A percentile compares a stretch with the other conserved stretches of the same genome.
phyloP scores from a whole-genome alignment of 2,888 invertebrate species.

The Pachycephus smyrnensis region DNA sequence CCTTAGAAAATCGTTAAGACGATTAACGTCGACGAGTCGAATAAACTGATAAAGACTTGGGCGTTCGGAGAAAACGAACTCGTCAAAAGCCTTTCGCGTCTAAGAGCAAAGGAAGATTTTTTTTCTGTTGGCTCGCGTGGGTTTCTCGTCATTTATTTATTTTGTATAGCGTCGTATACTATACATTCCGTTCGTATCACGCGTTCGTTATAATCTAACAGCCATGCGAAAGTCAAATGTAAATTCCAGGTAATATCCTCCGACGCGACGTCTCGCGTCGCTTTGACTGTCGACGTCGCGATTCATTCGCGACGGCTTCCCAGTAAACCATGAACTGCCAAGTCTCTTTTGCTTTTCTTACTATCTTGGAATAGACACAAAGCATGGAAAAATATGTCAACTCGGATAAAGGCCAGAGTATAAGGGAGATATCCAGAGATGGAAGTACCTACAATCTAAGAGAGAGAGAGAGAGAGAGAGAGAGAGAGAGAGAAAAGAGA shows the following conservation, averaged over 20 bases:
- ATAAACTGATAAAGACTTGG: background rate
- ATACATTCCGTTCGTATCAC: background rate
- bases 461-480: background rate
- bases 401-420: background rate
- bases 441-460: background rate
- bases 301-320: background rate
- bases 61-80: background rate
- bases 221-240: background rate
- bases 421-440: background rate
- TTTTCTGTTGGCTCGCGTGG: background rate
- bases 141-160: background rate
- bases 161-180: background rate
- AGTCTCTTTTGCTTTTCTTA: conserved; percentile 14
- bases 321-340: background rate
- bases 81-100: background rate
- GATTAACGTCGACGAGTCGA: background rate
- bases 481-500: too few species aligned
- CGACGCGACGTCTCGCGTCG: background rate
- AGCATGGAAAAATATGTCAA: conserved; percentile 50
- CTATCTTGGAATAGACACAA: conserved; percentile 36
- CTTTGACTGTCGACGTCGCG: background rate
- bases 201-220: background rate
- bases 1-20: background rate
- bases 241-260: background rate
- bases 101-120: background rate